A percentile compares a stretch with the other conserved stretches of the same genome.
These are phyloP conservation scores for Luperina testacea DNA, from an alignment of 2,888 invertebrate species.

Conservation along the genomic window DNA sequence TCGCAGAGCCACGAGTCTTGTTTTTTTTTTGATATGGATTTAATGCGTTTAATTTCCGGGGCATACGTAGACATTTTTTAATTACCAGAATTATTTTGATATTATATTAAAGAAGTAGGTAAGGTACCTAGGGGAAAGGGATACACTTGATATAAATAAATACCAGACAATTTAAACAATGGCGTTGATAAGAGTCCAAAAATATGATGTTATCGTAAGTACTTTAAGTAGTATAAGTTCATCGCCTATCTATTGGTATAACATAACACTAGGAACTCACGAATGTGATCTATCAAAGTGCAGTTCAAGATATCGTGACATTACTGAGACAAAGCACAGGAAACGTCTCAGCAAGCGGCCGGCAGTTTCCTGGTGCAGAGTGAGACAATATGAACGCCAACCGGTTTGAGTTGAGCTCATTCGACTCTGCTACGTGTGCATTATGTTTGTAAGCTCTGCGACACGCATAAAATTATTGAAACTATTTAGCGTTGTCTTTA, in stretches of 20 bases:
- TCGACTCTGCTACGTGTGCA: slow-evolving; percentile 75
- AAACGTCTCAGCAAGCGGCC: slow-evolving; percentile 84
- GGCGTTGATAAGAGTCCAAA: not conserved
- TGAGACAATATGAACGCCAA: slow-evolving; percentile 87
- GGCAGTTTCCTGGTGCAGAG: slow-evolving; percentile 87
- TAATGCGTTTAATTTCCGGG: slow-evolving; percentile 65
- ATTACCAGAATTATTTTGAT: slow-evolving; percentile 24
- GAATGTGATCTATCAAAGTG: slow-evolving; percentile 62
- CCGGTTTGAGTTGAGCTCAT: slow-evolving; percentile 86
- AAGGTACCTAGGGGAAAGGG: not conserved
- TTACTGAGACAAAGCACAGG: slow-evolving; percentile 86
- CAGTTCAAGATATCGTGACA: slow-evolving; percentile 74
- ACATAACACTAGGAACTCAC: slow-evolving; percentile 55
- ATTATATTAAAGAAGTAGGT: not conserved
- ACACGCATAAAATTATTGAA: slow-evolving; percentile 68
- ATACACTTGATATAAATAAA: not conserved
- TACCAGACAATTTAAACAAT: slow-evolving; percentile 1
- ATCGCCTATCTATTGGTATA: slow-evolving; percentile 22
- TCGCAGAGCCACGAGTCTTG: slow-evolving; percentile 73
- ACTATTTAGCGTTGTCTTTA: slow-evolving; percentile 26
- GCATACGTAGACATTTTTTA: slow-evolving; percentile 49
- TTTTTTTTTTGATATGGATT: slow-evolving; percentile 68
- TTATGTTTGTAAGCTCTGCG: slow-evolving; percentile 72
- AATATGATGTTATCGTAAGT: not conserved
- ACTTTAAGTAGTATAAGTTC: slow-evolving; percentile 2